These are phyloP conservation scores for Drosophila yooni DNA, from an alignment of 2,888 invertebrate genomes.

Conservation along the genomic window DNA sequence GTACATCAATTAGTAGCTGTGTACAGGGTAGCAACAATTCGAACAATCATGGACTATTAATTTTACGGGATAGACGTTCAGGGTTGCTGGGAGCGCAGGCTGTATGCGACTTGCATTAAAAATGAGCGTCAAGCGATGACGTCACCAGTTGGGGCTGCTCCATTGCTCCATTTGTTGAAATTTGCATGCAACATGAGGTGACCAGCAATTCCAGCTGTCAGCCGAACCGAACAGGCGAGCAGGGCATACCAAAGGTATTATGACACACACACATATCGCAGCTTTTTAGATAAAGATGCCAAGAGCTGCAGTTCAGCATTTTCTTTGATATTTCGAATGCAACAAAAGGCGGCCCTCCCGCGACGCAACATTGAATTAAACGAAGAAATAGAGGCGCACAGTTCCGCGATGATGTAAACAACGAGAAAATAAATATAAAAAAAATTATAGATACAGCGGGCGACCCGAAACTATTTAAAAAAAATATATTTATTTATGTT, in stretches of 20 bases:
- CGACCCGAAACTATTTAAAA: constrained; percentile 67
- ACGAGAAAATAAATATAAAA: constrained; percentile 36
- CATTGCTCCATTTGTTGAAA: constrained; percentile 69
- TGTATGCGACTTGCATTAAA: constrained; percentile 67
- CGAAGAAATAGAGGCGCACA: constrained; percentile 30
- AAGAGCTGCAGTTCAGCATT: constrained; percentile 32
- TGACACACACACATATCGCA: constrained; percentile 64
- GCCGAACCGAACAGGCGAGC: background rate
- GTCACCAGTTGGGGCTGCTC: constrained; percentile 44
- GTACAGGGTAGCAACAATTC: background rate
- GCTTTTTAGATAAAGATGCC: constrained; percentile 68
- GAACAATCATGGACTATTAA: background rate
- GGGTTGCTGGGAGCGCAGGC: constrained; percentile 36
- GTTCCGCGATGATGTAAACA: constrained; percentile 79
- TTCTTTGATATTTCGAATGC: constrained; percentile 68
- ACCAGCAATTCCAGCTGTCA: constrained; percentile 17
- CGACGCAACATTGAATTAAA: constrained; percentile 41
- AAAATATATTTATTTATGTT: constrained; percentile 19
- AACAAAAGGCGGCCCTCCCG: constrained; percentile 64
- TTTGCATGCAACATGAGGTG: constrained; percentile 63
- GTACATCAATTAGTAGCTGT: background rate
- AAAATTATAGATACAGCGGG: constrained; percentile 46
- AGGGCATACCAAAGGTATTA: constrained; percentile 67
- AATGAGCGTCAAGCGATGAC: constrained; percentile 56
- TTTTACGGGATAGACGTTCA: constrained; percentile 28